phyloP scores from a whole-genome alignment of 2,113 vertebrate species.

The Furnarius figulus region DNA sequence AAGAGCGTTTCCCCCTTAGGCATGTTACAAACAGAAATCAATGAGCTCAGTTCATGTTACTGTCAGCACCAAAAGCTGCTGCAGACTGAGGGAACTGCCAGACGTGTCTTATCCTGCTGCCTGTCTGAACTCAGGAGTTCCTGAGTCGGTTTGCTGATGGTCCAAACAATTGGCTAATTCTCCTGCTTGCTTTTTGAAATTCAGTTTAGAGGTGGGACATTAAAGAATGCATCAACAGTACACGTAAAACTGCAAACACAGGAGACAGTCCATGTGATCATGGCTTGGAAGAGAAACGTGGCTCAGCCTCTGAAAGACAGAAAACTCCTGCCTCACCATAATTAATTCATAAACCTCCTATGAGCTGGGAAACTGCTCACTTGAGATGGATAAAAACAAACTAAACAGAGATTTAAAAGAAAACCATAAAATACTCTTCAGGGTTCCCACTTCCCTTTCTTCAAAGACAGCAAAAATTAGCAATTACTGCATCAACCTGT shows the following conservation, averaged over 20 bases:
- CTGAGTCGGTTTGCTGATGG: not conserved
- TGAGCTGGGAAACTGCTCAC: constrained; percentile 45
- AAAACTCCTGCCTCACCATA: constrained; percentile 37
- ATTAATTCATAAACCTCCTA: constrained; percentile 53
- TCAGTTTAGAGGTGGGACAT: not conserved
- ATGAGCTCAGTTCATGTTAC: not conserved
- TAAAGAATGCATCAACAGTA: not conserved
- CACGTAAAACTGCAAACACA: not conserved
- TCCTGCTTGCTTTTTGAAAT: not conserved
- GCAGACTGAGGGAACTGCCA: not conserved
- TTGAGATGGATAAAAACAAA: constrained; percentile 61
- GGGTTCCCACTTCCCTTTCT: constrained; percentile 33
- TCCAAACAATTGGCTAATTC: not conserved
- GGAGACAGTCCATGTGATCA: not conserved
- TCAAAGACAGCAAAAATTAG: constrained; percentile 2
- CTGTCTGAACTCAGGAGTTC: not conserved
- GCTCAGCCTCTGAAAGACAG: constrained; percentile 29
- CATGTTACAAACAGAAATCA: not conserved
- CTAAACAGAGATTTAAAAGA: constrained; percentile 50
- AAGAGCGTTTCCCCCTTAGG: not conserved
- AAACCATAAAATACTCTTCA: constrained; percentile 26
- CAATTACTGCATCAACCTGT: not conserved
- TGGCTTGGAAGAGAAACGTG: constrained; percentile 15
- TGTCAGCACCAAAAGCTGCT: not conserved
- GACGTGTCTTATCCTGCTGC: not conserved